A percentile compares a stretch with the other conserved stretches of the same genome.
Conservation (phyloP, 2,113 vertebrate genomes). For the Takifugu bimaculatus region DNA sequence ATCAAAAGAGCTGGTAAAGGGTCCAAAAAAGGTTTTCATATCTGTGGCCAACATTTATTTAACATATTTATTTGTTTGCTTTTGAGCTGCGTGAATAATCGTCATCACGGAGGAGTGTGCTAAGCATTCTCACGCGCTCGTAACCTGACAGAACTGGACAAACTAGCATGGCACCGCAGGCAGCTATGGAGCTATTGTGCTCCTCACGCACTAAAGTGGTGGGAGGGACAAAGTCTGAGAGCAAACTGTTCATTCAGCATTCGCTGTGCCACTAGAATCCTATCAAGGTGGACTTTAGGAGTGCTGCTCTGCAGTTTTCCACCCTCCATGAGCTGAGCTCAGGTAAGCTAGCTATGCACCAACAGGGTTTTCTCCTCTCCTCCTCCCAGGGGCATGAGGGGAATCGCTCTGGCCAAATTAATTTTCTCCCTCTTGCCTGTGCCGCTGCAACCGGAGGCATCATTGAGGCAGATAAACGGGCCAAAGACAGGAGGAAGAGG, state of each 20-base stretch:
- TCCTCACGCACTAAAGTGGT: slow-evolving; percentile 11
- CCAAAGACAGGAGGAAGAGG: slow-evolving; percentile 49
- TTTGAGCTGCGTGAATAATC: too few species aligned
- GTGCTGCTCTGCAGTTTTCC: slow-evolving; percentile 51
- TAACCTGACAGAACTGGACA: neutral
- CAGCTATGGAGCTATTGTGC: slow-evolving; percentile 1
- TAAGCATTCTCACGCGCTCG: neutral
- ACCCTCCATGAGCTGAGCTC: slow-evolving; percentile 45
- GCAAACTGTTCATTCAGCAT: slow-evolving; percentile 27
- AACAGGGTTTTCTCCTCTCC: slow-evolving; percentile 24
- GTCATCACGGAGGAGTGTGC: too few species aligned
- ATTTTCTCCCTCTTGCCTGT: slow-evolving; percentile 65
- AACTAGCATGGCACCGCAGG: neutral
- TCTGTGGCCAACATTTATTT: too few species aligned
- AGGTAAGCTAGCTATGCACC: slow-evolving; percentile 58
- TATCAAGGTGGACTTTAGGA: slow-evolving; percentile 59
- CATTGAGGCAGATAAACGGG: slow-evolving; percentile 57
- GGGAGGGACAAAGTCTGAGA: slow-evolving; percentile 20
- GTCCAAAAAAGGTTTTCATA: too few species aligned
- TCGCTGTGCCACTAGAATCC: slow-evolving; percentile 45
- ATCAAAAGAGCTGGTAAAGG: too few species aligned
- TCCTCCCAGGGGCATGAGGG: slow-evolving; percentile 30
- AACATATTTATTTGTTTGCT: too few species aligned
- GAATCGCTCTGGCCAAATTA: slow-evolving; percentile 66
- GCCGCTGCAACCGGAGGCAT: slow-evolving; percentile 63